These are phyloP conservation scores for Prionace glauca DNA, from an alignment of 2,797 vertebrate genomes.

Conservation along the genomic window DNA sequence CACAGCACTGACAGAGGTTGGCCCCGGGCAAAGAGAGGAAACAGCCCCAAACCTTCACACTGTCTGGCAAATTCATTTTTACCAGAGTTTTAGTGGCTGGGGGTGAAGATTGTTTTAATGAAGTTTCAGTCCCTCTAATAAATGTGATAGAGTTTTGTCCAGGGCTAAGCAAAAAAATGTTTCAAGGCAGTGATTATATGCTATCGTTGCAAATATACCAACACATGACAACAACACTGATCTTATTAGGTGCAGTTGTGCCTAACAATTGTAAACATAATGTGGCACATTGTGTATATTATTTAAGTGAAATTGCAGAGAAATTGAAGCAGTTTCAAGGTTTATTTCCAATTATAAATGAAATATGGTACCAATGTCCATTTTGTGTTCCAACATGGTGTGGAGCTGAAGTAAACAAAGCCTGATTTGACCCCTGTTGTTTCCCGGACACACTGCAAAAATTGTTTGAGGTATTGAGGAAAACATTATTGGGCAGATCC, in stretches of 20 bases:
- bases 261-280: neutral
- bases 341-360: slow-evolving; percentile 6
- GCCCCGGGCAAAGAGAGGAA: neutral
- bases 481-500: neutral
- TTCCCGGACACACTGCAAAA: neutral
- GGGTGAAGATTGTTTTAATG: neutral
- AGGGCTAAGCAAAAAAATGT: neutral
- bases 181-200: neutral
- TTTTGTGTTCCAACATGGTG: neutral
- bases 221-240: neutral
- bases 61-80: neutral
- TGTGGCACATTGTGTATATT: neutral
- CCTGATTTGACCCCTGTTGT: neutral
- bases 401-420: neutral
- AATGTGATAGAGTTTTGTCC: neutral
- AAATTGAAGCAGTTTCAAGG: neutral
- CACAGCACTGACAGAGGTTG: neutral
- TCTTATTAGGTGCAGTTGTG: neutral
- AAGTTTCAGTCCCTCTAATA: neutral
- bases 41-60: neutral
- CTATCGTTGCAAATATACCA: too few species aligned
- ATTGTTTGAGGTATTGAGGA: neutral
- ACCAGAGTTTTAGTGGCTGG: neutral
- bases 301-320: neutral
- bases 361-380: neutral